Percentiles rank a stretch among this genome's conserved stretches.
Evolutionary conservation across 1,140 invertebrate species (phyloP).

Genomic region (Aporrectodea caliginosa): DNA sequence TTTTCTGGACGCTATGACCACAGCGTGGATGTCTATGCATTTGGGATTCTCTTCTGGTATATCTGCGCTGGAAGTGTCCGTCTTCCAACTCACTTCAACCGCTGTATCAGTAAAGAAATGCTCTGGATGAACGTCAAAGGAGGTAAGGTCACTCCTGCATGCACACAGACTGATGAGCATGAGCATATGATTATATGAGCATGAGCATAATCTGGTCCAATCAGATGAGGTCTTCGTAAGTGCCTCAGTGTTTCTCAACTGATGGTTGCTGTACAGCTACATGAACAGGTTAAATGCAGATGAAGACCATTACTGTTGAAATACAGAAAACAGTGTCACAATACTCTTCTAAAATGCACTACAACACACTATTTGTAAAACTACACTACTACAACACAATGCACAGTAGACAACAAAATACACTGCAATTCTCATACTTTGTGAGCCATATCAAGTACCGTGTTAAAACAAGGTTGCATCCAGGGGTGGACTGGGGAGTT

Average conservation of each 20-base stretch:
- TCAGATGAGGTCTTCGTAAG: not conserved
- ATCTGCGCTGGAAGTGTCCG: conserved; percentile 77
- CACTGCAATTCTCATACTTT: too few species aligned
- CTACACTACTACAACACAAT: too few species aligned
- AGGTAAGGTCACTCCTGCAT: conserved; percentile 60
- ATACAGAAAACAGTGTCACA: not conserved
- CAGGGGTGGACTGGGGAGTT: too few species aligned
- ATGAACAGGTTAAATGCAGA: not conserved
- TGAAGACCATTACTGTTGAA: not conserved
- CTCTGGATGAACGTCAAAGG: conserved; percentile 77
- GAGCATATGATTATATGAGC: too few species aligned
- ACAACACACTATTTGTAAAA: too few species aligned
- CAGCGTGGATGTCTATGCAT: conserved; percentile 84
- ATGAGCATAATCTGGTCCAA: not conserved
- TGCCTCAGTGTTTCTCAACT: too few species aligned
- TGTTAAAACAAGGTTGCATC: too few species aligned
- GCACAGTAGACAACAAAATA: too few species aligned
- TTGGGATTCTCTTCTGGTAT: conserved; percentile 88
- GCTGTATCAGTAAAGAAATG: conserved; percentile 82
- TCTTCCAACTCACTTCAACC: conserved; percentile 76
- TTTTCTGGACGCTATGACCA: conserved; percentile 74
- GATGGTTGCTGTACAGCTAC: not conserved
- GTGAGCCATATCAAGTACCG: too few species aligned
- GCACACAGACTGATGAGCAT: not conserved
- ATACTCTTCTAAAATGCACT: too few species aligned